These are phyloP conservation scores for Channa argus DNA, from an alignment of 2,113 vertebrate genomes.

Conservation along the genomic window DNA sequence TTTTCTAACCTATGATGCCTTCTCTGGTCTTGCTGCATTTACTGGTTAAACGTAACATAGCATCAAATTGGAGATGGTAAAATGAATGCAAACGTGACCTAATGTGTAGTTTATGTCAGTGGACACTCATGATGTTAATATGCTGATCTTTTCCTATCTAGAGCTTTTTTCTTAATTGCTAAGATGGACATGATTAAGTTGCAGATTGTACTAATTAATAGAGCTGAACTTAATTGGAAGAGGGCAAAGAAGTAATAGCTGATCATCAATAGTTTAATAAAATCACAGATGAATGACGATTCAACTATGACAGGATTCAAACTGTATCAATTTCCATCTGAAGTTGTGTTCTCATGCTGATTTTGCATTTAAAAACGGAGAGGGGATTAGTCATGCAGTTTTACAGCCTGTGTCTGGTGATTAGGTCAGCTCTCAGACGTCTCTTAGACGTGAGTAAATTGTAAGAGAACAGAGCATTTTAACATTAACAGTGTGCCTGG, in stretches of 20 bases:
- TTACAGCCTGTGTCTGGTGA: conserved; percentile 22
- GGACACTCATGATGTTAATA: not conserved
- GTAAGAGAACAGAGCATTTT: not conserved
- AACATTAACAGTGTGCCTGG: too few species aligned
- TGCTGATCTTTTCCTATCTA: not conserved
- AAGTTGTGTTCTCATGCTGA: conserved; percentile 21
- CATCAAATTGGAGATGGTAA: not conserved
- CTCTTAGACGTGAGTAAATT: conserved; percentile 2
- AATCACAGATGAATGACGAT: too few species aligned
- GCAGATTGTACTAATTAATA: conserved; percentile 2
- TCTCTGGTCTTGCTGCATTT: conserved; percentile 10
- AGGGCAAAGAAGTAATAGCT: not conserved
- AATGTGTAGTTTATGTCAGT: not conserved
- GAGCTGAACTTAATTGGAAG: not conserved
- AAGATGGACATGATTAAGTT: not conserved
- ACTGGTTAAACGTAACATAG: not conserved
- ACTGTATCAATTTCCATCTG: conserved; percentile 1
- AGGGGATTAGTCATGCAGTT: conserved; percentile 36
- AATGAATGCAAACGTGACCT: not conserved
- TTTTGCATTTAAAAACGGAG: conserved; percentile 13
- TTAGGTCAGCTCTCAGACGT: conserved; percentile 31
- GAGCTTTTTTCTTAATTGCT: not conserved
- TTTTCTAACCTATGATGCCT: not conserved
- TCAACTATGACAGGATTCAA: not conserved
- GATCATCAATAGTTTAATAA: too few species aligned